Base-by-base conservation (phyloP, 92 coral and sea anemone species). In the Phymanthus crucifer region DNA sequence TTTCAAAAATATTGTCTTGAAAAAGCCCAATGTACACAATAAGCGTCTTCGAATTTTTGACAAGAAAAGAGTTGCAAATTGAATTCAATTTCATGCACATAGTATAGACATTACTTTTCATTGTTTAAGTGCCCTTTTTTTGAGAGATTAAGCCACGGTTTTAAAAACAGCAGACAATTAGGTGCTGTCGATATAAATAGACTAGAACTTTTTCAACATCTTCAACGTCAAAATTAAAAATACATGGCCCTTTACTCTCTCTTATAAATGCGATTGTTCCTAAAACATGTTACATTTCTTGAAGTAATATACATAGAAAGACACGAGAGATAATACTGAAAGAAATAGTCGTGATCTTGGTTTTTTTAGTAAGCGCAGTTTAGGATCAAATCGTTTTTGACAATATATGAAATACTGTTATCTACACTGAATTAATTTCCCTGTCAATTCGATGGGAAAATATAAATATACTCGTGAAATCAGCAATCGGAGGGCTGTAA, bases 121-220 rank as follows among this genome's bases (percentile, higher is more conserved):
- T 61, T 29, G 33, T 61, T 61, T 33, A 61, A 21, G 7, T 17
- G 29, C 3, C 14, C 16, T 11, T 16, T 61, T 61, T 27, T 29
- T 10, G 4, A 24, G 7, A 61, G 68, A 61, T 61, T 27, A 61
- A 18, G 29, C 68, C 64, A 21, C 11, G 68, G 17, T 61, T 61
- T 61, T 27, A 61, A 61, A 27, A 26, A 6, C 33, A 11, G 29
- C 29, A 10, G 34, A 29, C 68, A 61, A 61, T 61, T 61, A 61
- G 68, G 23, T 54, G 64, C 19, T 21, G 9, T 61, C 26, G 68
- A 61, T 61, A 61, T 24, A 61, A 61, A 61, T 61, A 61, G 68
- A 61, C 33, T 24, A 4, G 11, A 61, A 27, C 23, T 9, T 27
- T 24, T 61, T 10, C 3, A 1, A 61, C 16, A 61, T 12, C 17